These are phyloP conservation scores for Anagyrus pseudococci DNA, from an alignment of 2,888 invertebrate genomes.

Conservation along the genomic window DNA sequence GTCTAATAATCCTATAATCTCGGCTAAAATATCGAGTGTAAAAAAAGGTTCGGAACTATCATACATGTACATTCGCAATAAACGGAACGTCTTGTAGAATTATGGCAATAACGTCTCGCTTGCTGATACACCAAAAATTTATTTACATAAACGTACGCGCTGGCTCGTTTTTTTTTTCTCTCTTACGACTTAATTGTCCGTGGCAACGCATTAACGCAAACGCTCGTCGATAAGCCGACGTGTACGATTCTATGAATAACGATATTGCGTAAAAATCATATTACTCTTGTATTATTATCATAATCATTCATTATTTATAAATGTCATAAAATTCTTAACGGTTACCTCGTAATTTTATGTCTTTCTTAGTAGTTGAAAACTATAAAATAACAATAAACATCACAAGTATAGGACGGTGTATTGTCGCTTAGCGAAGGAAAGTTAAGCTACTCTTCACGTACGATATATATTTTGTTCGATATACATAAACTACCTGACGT, in stretches of 20 bases:
- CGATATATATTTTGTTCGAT: conserved; percentile 18
- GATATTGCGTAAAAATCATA: not conserved
- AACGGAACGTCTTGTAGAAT: conserved; percentile 28
- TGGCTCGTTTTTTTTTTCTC: not conserved
- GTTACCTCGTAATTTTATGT: not conserved
- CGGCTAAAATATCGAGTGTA: conserved; percentile 36
- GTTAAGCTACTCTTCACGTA: conserved; percentile 11
- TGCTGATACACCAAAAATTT: conserved; percentile 25
- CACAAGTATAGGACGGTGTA: conserved; percentile 35
- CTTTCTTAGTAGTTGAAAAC: too few relatives aligned
- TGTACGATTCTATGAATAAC: not conserved
- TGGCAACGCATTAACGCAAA: conserved; percentile 3
- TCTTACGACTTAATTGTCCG: conserved; percentile 1
- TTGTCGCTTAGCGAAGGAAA: conserved; percentile 26
- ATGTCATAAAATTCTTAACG: not conserved
- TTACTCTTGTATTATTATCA: not conserved
- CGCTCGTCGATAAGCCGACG: not conserved
- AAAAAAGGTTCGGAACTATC: conserved; percentile 32
- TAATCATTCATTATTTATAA: too few relatives aligned
- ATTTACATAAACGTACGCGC: conserved; percentile 31
- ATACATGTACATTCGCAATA: conserved; percentile 17
- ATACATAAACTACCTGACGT: too few relatives aligned
- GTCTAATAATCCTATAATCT: conserved; percentile 33
- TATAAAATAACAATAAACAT: conserved; percentile 26
- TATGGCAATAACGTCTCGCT: conserved; percentile 35